A percentile compares a stretch with the other conserved stretches of the same genome.
Evolutionary conservation across 2,888 invertebrate genomes (phyloP).

Genomic region (Lasioglossum leucozonium): DNA sequence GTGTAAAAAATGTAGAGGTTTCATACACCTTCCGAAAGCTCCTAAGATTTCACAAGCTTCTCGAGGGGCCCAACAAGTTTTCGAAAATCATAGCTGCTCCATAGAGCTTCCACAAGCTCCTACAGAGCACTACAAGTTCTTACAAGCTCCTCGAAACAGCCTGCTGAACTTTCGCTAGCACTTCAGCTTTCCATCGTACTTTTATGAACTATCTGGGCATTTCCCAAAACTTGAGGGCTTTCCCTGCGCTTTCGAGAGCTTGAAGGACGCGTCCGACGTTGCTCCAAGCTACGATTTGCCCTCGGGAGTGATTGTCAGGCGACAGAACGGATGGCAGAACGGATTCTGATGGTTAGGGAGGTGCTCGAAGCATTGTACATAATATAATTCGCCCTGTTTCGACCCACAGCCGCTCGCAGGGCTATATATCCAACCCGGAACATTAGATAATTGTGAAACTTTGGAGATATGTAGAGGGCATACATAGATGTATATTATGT

Average conservation of each 20-base stretch:
- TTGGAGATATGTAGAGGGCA: neutral
- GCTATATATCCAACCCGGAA: neutral
- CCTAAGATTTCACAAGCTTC: too few species aligned
- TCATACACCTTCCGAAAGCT: too few species aligned
- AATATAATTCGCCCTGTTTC: constrained; percentile 47
- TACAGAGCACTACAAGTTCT: neutral
- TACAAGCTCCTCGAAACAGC: neutral
- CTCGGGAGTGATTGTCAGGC: neutral
- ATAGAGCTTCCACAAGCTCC: too few species aligned
- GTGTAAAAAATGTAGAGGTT: too few species aligned
- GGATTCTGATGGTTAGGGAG: constrained; percentile 23
- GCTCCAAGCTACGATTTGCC: neutral
- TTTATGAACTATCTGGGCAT: too few species aligned
- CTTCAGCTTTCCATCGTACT: too few species aligned
- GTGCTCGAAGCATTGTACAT: constrained; percentile 71
- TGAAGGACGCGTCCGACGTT: neutral
- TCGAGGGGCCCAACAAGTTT: too few species aligned
- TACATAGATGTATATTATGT: neutral
- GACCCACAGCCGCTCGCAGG: constrained; percentile 40
- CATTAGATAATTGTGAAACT: neutral
- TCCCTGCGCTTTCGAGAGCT: neutral
- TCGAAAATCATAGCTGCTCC: too few species aligned
- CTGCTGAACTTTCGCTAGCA: too few species aligned
- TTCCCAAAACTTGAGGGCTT: neutral
- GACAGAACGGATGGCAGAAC: neutral